Evolutionary conservation across 2,113 vertebrate species (phyloP).

Genomic region (Dipodomys merriami): DNA sequence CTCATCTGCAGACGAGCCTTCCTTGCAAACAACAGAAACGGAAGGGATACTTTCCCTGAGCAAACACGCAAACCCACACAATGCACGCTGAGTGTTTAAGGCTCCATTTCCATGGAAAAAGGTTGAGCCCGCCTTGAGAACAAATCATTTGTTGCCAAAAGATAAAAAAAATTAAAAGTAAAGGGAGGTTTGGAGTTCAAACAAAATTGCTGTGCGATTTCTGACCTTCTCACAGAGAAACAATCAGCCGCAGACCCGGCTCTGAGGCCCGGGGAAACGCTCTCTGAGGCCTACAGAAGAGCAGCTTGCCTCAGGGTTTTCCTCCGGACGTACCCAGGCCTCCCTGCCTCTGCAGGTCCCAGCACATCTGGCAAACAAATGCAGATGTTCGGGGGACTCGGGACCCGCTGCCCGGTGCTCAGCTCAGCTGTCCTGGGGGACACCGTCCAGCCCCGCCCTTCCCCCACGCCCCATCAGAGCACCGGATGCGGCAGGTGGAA

Average conservation of each 20-base stretch:
- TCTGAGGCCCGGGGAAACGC: neutral
- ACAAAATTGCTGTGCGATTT: slow-evolving; percentile 61
- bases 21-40: slow-evolving; percentile 24
- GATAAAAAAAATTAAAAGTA: no score
- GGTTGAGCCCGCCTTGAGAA: neutral
- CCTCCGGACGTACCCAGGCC: neutral
- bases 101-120: slow-evolving; percentile 45
- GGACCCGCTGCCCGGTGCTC: neutral
- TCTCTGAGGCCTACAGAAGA: neutral
- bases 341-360: no score
- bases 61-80: neutral
- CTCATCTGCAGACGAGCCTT: neutral
- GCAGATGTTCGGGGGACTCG: fast-evolving
- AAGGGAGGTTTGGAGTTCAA: slow-evolving; percentile 43
- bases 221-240: slow-evolving; percentile 48
- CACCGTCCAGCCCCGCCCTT: neutral
- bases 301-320: neutral
- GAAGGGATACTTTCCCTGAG: slow-evolving; percentile 21
- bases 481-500: neutral
- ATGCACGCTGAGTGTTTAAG: slow-evolving; percentile 41
- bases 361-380: neutral
- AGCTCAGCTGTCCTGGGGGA: neutral
- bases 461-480: neutral
- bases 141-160: neutral
- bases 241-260: neutral